These are phyloP conservation scores for Botia almorhae DNA, from an alignment of 2,797 vertebrate species.

Conservation along the genomic window DNA sequence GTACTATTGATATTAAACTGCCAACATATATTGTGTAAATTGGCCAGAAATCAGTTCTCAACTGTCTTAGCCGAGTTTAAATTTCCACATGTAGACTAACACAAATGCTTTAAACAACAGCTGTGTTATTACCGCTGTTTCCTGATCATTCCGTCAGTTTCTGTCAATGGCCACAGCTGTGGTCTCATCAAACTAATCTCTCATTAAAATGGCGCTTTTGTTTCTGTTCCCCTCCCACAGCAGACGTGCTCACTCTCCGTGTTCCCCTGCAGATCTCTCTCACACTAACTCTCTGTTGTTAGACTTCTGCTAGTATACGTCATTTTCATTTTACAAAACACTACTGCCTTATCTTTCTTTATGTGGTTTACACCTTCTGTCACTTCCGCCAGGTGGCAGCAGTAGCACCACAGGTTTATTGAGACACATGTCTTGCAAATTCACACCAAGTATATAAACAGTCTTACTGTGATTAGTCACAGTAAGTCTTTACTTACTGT, in stretches of 20 bases:
- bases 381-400: slow-evolving; percentile 54
- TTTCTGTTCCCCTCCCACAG: slow-evolving; percentile 27
- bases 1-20: not conserved
- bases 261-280: not conserved
- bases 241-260: slow-evolving; percentile 6
- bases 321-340: slow-evolving; percentile 26
- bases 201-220: slow-evolving; percentile 45
- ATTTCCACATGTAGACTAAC: not conserved
- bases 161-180: slow-evolving; percentile 32
- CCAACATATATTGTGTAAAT: not conserved
- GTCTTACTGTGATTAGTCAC: not conserved
- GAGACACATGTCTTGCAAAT: not conserved
- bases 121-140: slow-evolving; percentile 17
- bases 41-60: not conserved
- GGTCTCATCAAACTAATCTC: slow-evolving; percentile 35
- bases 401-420: slow-evolving; percentile 10
- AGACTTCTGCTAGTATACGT: slow-evolving; percentile 9
- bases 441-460: not conserved
- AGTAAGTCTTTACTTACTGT: not conserved
- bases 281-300: slow-evolving; percentile 21
- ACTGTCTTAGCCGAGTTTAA: not conserved
- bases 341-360: not conserved
- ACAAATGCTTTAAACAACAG: not conserved
- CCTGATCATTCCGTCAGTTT: slow-evolving; percentile 2
- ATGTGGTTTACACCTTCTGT: not conserved